These are phyloP conservation scores for Metopia argyrocephala DNA, from an alignment of 2,888 invertebrate genomes.

Conservation along the genomic window DNA sequence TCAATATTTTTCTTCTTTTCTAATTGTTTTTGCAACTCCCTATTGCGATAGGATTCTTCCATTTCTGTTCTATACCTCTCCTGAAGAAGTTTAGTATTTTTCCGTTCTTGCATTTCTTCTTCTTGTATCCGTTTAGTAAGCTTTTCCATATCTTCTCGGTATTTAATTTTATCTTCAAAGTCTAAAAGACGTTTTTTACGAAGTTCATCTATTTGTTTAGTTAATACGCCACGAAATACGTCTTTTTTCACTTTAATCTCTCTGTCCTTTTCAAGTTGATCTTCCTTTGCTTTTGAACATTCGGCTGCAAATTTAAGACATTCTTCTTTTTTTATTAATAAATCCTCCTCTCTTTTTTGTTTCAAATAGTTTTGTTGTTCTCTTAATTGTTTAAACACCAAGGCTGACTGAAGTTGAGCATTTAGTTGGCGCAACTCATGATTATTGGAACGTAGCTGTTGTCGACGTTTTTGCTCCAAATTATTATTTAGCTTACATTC, in stretches of 20 bases:
- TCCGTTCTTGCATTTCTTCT: conserved; percentile 44
- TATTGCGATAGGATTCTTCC: conserved; percentile 56
- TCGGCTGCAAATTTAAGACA: conserved; percentile 50
- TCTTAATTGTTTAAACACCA: conserved; percentile 55
- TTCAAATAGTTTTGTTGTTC: conserved; percentile 56
- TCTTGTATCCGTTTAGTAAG: conserved; percentile 42
- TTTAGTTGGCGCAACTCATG: conserved; percentile 64
- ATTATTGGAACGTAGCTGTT: conserved; percentile 63
- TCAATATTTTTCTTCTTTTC: conserved; percentile 47
- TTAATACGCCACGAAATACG: conserved; percentile 49
- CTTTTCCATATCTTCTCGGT: conserved; percentile 60
- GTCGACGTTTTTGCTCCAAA: conserved; percentile 61
- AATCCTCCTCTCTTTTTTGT: conserved; percentile 35
- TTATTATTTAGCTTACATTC: conserved; percentile 53
- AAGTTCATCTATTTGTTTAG: conserved; percentile 59
- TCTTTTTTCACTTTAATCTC: conserved; percentile 55
- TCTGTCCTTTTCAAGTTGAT: conserved; percentile 48
- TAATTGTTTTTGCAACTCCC: conserved; percentile 46
- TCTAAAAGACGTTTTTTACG: conserved; percentile 49
- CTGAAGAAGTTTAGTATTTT: conserved; percentile 35
- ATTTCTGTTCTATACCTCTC: conserved; percentile 61
- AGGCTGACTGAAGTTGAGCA: conserved; percentile 61
- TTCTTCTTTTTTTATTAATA: conserved; percentile 49
- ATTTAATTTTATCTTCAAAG: conserved; percentile 59
- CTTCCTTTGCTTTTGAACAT: conserved; percentile 30